These are phyloP conservation scores for Turdus rufiventris DNA, from an alignment of 2,113 vertebrate genomes.

Conservation along the genomic window DNA sequence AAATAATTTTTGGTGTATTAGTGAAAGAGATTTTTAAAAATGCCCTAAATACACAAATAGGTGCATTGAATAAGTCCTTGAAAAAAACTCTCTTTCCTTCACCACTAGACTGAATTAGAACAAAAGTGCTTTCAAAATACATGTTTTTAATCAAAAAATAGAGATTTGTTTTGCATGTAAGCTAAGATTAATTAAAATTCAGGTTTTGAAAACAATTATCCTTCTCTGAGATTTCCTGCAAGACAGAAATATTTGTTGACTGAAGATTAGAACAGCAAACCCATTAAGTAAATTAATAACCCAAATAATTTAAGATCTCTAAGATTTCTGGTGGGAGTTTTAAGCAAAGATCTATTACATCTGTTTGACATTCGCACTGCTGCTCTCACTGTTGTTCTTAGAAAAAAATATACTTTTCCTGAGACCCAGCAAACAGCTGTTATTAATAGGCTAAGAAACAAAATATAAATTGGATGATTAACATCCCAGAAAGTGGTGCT, in stretches of 20 bases:
- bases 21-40: not conserved
- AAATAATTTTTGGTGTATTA: not conserved
- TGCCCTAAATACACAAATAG: not conserved
- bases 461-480: not conserved
- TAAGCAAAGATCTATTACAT: constrained; percentile 9
- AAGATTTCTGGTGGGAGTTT: constrained; percentile 15
- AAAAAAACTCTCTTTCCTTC: not conserved
- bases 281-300: constrained; percentile 20
- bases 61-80: not conserved
- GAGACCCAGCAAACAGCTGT: not conserved
- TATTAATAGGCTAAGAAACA: not conserved
- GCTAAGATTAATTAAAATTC: constrained; percentile 10
- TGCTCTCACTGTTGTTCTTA: not conserved
- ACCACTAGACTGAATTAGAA: not conserved
- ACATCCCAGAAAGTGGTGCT: not conserved
- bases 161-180: not conserved
- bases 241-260: constrained; percentile 29
- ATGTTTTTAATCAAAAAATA: not conserved
- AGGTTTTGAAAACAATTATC: not conserved
- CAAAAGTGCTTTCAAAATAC: not conserved
- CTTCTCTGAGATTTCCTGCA: not conserved
- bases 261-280: not conserved
- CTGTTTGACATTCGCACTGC: not conserved
- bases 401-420: not conserved
- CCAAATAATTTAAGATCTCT: constrained; percentile 11